Conservation (phyloP, 2,113 vertebrate species). For the Sardina pilchardus region DNA sequence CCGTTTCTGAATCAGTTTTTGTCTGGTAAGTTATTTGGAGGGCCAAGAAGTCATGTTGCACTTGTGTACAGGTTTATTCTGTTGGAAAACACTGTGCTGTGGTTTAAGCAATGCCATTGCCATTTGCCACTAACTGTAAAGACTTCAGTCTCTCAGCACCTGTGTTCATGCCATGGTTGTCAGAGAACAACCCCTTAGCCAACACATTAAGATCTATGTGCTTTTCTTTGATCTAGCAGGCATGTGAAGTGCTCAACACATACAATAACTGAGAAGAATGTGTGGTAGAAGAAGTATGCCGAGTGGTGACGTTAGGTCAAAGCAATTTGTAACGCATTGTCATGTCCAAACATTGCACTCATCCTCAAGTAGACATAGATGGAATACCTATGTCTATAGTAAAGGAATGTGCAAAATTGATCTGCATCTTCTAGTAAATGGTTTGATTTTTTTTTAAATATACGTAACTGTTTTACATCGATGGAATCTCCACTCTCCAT, state of each 20-base stretch:
- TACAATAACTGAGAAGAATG: not conserved
- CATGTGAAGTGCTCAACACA: not conserved
- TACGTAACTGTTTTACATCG: not conserved
- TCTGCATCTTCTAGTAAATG: not conserved
- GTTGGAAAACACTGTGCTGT: not conserved
- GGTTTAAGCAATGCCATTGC: not conserved
- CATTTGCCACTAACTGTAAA: not conserved
- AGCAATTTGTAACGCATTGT: not conserved
- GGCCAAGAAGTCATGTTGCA: not conserved
- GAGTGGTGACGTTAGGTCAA: not conserved
- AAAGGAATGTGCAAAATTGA: not conserved
- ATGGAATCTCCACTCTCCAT: not conserved
- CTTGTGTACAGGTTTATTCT: not conserved
- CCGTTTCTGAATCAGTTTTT: not conserved
- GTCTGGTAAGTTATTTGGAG: not conserved
- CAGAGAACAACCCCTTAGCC: not conserved
- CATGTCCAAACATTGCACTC: not conserved
- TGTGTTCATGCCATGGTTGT: conserved; percentile 6
- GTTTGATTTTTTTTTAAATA: not conserved
- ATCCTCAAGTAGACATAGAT: not conserved
- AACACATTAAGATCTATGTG: not conserved
- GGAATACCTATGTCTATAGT: not conserved
- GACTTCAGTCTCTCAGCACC: not conserved
- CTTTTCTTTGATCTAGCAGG: not conserved
- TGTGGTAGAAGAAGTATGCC: not conserved